phyloP scores from a whole-genome alignment of 2,888 invertebrate genomes.

The Electrophaes corylata region DNA sequence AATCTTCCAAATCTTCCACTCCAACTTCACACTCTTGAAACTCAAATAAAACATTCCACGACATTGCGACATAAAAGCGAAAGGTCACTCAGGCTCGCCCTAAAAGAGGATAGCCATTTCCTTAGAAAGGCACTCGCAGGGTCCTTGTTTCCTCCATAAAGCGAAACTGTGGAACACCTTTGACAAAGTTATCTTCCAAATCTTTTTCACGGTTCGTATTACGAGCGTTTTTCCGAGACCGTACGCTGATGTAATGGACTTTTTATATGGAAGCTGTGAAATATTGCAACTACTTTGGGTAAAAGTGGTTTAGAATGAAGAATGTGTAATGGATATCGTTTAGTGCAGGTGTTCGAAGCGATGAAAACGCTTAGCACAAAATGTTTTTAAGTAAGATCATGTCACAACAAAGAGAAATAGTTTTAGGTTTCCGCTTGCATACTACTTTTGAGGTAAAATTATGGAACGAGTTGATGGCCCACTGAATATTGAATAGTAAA shows the following conservation, averaged over 20 bases:
- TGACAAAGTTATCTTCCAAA: constrained; percentile 62
- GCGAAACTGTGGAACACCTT: constrained; percentile 56
- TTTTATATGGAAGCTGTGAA: constrained; percentile 38
- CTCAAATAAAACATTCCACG: constrained; percentile 31
- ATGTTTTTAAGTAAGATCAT: not conserved
- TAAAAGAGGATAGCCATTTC: constrained; percentile 54
- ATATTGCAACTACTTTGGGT: constrained; percentile 44
- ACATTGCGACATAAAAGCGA: constrained; percentile 30
- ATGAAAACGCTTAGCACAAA: constrained; percentile 13
- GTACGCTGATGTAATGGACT: constrained; percentile 17
- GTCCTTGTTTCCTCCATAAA: constrained; percentile 55
- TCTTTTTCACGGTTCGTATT: constrained; percentile 58
- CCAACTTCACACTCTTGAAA: not conserved
- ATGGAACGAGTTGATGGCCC: too few species aligned
- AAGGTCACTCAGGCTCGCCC: constrained; percentile 44
- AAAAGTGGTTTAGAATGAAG: constrained; percentile 28
- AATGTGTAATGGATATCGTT: constrained; percentile 34
- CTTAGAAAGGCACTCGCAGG: constrained; percentile 53
- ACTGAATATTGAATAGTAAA: too few species aligned
- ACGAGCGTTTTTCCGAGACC: constrained; percentile 33
- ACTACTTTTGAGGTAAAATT: too few species aligned
- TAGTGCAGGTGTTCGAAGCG: constrained; percentile 19
- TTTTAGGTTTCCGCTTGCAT: too few species aligned
- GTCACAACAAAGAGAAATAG: too few species aligned
- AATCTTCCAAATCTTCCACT: too few species aligned